Percentiles rank a stretch among this genome's conserved stretches.
phyloP scores from a whole-genome alignment of 2,113 vertebrate species.

The Thalassarche chlororhynchos region DNA sequence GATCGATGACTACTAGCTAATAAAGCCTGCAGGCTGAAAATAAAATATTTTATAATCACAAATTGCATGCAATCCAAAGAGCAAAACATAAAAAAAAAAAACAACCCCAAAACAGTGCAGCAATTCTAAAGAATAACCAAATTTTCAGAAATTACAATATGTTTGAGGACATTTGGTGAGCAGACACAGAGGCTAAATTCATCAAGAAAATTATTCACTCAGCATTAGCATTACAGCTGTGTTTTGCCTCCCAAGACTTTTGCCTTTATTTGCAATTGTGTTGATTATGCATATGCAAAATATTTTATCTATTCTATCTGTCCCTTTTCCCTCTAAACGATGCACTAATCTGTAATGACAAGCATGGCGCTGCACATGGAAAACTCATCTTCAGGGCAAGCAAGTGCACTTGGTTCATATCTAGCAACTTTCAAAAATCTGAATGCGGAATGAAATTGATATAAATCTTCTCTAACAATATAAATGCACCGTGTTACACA shows the following conservation, averaged over 20 bases:
- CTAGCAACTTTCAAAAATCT: neutral
- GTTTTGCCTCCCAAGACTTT: conserved; percentile 62
- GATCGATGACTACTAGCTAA: neutral
- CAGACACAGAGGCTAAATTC: conserved; percentile 37
- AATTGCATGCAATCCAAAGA: neutral
- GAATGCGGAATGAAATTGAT: conserved; percentile 10
- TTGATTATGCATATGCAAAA: conserved; percentile 68
- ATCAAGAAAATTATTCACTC: conserved; percentile 49
- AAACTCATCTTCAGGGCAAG: conserved; percentile 56
- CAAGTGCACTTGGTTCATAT: neutral
- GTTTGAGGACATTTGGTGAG: conserved; percentile 9
- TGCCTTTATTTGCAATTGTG: conserved; percentile 53
- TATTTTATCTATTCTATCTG: conserved; percentile 44
- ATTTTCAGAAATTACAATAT: conserved; percentile 7
- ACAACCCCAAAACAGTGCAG: neutral
- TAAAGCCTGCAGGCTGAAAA: neutral
- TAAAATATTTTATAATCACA: neutral
- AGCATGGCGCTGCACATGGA: conserved; percentile 22
- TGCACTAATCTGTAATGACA: conserved; percentile 58
- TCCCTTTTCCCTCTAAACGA: neutral
- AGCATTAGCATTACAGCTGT: conserved; percentile 56
- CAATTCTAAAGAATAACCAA: neutral
- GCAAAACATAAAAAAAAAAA: neutral
- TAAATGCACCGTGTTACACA: neutral
- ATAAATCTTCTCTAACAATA: neutral